Evolutionary conservation across 2,888 invertebrate genomes (phyloP), one percentile per base, ranked within the genome.

Genomic region (Polyploca ridens): DNA sequence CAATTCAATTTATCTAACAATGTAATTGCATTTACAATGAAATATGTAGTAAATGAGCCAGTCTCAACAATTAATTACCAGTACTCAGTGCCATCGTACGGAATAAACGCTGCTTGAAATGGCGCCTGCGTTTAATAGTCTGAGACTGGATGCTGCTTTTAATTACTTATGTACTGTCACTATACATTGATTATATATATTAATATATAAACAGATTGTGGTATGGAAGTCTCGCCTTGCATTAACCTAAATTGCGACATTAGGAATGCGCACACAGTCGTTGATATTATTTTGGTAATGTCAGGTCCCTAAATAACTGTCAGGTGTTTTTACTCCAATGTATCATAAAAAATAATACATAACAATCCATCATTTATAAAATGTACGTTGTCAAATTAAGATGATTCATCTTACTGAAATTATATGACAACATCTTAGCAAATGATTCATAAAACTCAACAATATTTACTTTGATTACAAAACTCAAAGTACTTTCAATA

Each of bases 51-150:
- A 78, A 82, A 83, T 82, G 81, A 81, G 74, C 64, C 75, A 68
- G 77, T 68, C 72, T 76, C 70, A 69, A 80, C 77, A 85, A 88
- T 87, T 84, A 84, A 86, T 84, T 83, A 79, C 60, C 74, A 77
- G 74, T 74, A 69, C 76, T 84, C 75, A 74, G 79, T 77, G 78
- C 79, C 77, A 78, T 85, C 71, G 82, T 79, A 81, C 83, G 77
- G 83, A 84, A 87, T 87, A 85, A 87, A 85, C 83, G 86, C 79
- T 78, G 67, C 71, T 66, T 77, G 78, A 82, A 85, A 85, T 81
- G 82, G 81, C 83, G 87, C 83, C 90, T 91, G 91, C 84, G 79
- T 82, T 89, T 91, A 88, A 91, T 89, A 84, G 90, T 86, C 86
- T 77, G 76, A 78, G 80, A 80, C 79, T 79, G 81, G 78, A 73